These are phyloP conservation scores for Gallinago nigripennis DNA, from an alignment of 2,797 vertebrate genomes.

Conservation along the genomic window DNA sequence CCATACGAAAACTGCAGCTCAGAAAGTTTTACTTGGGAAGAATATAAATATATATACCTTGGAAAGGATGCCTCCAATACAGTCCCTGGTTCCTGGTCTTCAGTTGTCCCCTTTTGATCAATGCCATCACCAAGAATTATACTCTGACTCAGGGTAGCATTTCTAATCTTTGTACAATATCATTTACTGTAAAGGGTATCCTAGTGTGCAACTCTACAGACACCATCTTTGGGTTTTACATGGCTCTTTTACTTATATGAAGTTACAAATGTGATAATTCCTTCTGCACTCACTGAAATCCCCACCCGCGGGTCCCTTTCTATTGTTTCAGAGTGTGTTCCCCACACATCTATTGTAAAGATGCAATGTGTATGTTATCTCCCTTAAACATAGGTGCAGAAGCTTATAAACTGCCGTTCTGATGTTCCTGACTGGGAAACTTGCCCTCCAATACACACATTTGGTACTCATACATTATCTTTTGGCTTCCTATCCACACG, in stretches of 20 bases:
- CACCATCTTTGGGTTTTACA: neutral
- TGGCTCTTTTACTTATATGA: neutral
- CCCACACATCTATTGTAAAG: neutral
- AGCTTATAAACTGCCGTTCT: constrained; percentile 41
- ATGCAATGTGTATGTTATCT: neutral
- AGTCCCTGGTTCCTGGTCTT: neutral
- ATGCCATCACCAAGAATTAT: neutral
- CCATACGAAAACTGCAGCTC: neutral
- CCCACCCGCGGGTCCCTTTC: neutral
- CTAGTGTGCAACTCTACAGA: neutral
- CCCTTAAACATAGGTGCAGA: constrained; percentile 52
- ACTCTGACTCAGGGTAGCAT: neutral
- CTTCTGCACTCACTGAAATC: neutral
- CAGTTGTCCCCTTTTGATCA: neutral
- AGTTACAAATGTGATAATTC: neutral
- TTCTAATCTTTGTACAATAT: neutral
- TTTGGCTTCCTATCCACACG: constrained; percentile 67
- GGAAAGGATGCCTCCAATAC: neutral
- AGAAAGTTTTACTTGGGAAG: neutral
- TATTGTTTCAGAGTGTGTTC: neutral
- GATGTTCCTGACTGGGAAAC: constrained; percentile 64
- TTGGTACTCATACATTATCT: constrained; percentile 74
- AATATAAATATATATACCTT: neutral
- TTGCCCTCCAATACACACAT: constrained; percentile 66
- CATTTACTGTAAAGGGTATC: neutral